phyloP scores from a whole-genome alignment of 2,113 vertebrate genomes.

The Saiga tatarica region DNA sequence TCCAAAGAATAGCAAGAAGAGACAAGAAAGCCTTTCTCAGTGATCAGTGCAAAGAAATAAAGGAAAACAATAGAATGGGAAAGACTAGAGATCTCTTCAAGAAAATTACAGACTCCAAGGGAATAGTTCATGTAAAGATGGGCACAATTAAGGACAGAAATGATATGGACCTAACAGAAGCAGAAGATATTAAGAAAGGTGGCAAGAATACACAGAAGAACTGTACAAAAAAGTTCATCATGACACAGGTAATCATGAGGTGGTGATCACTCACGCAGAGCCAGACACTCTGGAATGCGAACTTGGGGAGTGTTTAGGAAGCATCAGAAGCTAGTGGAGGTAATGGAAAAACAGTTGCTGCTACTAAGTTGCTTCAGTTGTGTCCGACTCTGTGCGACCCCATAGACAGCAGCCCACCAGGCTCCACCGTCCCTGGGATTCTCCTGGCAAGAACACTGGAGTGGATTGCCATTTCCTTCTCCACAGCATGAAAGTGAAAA shows the following conservation, averaged over 20 bases:
- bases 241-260: neutral
- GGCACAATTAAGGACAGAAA: neutral
- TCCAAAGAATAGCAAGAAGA: neutral
- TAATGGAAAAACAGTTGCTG: neutral
- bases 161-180: neutral
- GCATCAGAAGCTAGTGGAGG: neutral
- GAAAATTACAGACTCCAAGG: neutral
- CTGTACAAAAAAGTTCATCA: neutral
- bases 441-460: too few relatives aligned
- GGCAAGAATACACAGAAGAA: neutral
- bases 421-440: too few relatives aligned
- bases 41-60: neutral
- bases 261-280: neutral
- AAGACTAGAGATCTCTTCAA: neutral
- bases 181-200: neutral
- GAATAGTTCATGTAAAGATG: neutral
- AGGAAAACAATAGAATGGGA: neutral
- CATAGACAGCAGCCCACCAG: too few relatives aligned
- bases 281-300: neutral
- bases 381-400: too few relatives aligned
- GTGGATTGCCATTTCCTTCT: too few relatives aligned
- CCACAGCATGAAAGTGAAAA: too few relatives aligned
- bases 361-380: too few relatives aligned
- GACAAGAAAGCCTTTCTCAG: neutral
- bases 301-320: neutral